phyloP scores from a whole-genome alignment of 2,797 vertebrate species.

The Enteromius viviparus region DNA sequence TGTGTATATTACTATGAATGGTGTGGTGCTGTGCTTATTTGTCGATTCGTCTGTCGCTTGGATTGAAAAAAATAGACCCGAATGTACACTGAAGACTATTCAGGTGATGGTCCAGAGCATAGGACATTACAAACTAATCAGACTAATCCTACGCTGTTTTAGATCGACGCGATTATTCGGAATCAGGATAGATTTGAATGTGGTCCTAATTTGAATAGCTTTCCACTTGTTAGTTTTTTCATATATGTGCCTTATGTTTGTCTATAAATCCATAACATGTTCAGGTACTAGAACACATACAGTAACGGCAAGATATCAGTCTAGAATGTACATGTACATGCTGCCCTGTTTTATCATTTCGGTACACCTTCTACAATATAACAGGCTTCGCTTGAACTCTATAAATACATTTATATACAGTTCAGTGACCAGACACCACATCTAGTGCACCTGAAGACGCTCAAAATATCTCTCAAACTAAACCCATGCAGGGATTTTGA shows the following conservation, averaged over 20 bases:
- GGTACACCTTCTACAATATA: background rate
- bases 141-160: slow-evolving; percentile 33
- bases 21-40: slow-evolving; percentile 46
- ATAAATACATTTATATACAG: background rate
- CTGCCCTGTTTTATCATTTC: slow-evolving; percentile 7
- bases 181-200: slow-evolving; percentile 25
- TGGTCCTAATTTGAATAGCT: slow-evolving; percentile 61
- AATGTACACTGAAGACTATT: slow-evolving; percentile 25
- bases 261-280: slow-evolving; percentile 76
- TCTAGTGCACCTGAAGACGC: background rate
- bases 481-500: slow-evolving; percentile 28
- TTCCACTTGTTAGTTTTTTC: slow-evolving; percentile 53
- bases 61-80: slow-evolving; percentile 29
- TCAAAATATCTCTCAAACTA: slow-evolving; percentile 21
- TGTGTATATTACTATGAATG: slow-evolving; percentile 40
- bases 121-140: slow-evolving; percentile 37
- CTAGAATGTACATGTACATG: slow-evolving; percentile 28
- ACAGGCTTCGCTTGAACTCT: slow-evolving; percentile 12
- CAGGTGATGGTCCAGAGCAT: background rate
- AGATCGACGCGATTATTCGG: background rate
- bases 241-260: slow-evolving; percentile 85
- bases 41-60: slow-evolving; percentile 36
- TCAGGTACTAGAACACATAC: slow-evolving; percentile 61
- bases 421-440: slow-evolving; percentile 14
- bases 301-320: slow-evolving; percentile 36